Evolutionary conservation across 2,888 invertebrate species (phyloP).

Genomic region (Argynnis bischoffii): DNA sequence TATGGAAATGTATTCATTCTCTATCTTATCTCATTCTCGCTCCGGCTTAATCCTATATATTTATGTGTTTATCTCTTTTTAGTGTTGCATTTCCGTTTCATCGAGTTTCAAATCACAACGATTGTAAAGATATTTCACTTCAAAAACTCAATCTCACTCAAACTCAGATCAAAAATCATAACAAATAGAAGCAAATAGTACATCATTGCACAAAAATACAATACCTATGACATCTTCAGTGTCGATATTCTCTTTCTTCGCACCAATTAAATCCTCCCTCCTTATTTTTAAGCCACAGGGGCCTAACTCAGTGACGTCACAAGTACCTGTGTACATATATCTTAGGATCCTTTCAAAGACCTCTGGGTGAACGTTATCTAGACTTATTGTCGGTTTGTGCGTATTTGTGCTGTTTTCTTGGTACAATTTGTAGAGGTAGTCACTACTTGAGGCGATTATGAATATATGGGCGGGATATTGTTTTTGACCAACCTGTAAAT

Average conservation of each 20-base stretch:
- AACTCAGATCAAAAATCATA: no score
- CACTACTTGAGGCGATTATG: conserved; percentile 85
- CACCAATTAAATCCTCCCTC: conserved; percentile 62
- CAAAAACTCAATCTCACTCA: no score
- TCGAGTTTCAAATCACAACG: no score
- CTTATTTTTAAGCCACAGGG: conserved; percentile 72
- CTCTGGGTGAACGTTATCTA: conserved; percentile 82
- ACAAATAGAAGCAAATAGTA: no score
- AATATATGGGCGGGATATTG: conserved; percentile 88
- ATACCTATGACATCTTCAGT: conserved; percentile 60
- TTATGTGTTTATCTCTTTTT: no score
- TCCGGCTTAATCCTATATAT: no score
- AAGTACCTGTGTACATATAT: conserved; percentile 86
- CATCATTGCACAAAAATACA: conserved; percentile 27
- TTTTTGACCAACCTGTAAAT: conserved; percentile 80
- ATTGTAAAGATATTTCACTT: no score
- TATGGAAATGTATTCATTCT: no score
- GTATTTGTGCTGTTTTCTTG: conserved; percentile 56
- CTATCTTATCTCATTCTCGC: no score
- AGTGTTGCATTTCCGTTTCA: no score
- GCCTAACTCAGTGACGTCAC: conserved; percentile 82
- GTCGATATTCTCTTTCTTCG: conserved; percentile 46
- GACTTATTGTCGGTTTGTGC: conserved; percentile 63
- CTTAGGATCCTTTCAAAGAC: conserved; percentile 87
- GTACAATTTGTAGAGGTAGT: conserved; percentile 83